phyloP scores from a whole-genome alignment of 2,113 vertebrate species.

The Ctenomys sociabilis region DNA sequence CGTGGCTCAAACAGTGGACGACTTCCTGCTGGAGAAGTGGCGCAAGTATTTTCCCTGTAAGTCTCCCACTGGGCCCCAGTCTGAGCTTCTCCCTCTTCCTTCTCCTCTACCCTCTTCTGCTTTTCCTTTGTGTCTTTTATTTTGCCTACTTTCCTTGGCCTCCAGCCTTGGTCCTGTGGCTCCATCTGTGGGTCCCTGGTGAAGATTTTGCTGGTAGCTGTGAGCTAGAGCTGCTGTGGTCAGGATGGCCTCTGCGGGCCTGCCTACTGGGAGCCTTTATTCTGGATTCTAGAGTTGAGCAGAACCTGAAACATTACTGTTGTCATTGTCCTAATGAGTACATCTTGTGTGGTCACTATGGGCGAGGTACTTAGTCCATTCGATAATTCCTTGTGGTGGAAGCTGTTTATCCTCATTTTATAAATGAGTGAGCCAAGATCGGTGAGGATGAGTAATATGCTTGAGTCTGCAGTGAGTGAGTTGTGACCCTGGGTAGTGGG shows the following conservation, averaged over 20 bases:
- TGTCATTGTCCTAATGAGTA: background rate
- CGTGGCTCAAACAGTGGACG: conserved; percentile 80
- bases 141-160: background rate
- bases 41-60: conserved; percentile 91
- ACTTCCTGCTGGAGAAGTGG: conserved; percentile 88
- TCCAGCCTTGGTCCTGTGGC: background rate
- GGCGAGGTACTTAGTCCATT: background rate
- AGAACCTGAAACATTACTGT: background rate
- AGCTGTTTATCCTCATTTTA: background rate
- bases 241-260: background rate
- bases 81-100: background rate
- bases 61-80: background rate
- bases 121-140: background rate
- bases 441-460: background rate
- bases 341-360: background rate
- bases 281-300: background rate
- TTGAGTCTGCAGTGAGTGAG: background rate
- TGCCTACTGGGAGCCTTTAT: background rate
- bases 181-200: background rate
- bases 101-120: background rate
- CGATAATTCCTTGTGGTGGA: background rate
- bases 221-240: background rate
- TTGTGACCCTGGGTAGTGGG: background rate
- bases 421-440: background rate
- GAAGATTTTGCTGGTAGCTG: background rate